phyloP scores from a whole-genome alignment of 2,797 vertebrate species.

The Cyclopterus lumpus region DNA sequence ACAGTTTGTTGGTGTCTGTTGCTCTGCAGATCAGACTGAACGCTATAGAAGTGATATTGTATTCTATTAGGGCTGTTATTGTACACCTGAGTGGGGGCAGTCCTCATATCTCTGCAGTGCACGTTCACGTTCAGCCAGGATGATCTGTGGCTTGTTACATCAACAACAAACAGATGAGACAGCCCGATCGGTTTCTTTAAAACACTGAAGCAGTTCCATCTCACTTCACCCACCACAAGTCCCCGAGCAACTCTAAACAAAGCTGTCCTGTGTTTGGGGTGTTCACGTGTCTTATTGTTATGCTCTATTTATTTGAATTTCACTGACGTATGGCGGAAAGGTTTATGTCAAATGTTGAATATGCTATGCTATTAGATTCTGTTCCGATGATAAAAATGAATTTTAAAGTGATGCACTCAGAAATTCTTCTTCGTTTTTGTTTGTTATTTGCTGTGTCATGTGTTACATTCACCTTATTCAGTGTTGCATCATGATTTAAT shows the following conservation, averaged over 20 bases:
- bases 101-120: constrained; percentile 14
- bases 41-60: constrained; percentile 20
- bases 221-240: constrained; percentile 22
- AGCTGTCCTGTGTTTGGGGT: constrained; percentile 44
- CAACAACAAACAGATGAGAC: constrained; percentile 29
- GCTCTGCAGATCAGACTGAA: constrained; percentile 40
- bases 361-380: constrained; percentile 66
- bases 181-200: constrained; percentile 25
- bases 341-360: constrained; percentile 60
- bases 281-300: constrained; percentile 68
- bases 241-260: constrained; percentile 48
- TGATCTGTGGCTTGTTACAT: constrained; percentile 37
- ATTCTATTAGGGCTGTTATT: constrained; percentile 25
- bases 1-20: constrained; percentile 17
- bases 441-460: constrained; percentile 67
- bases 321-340: constrained; percentile 52
- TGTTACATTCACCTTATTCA: constrained; percentile 65
- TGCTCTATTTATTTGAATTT: constrained; percentile 77
- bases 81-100: constrained; percentile 26
- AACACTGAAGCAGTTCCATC: constrained; percentile 28
- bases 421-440: constrained; percentile 44
- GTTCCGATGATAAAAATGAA: constrained; percentile 41
- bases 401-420: constrained; percentile 67
- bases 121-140: constrained; percentile 15
- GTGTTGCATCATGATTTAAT: constrained; percentile 53